Conservation (phyloP, 2,113 vertebrate genomes). For the Amphiprion ocellaris region DNA sequence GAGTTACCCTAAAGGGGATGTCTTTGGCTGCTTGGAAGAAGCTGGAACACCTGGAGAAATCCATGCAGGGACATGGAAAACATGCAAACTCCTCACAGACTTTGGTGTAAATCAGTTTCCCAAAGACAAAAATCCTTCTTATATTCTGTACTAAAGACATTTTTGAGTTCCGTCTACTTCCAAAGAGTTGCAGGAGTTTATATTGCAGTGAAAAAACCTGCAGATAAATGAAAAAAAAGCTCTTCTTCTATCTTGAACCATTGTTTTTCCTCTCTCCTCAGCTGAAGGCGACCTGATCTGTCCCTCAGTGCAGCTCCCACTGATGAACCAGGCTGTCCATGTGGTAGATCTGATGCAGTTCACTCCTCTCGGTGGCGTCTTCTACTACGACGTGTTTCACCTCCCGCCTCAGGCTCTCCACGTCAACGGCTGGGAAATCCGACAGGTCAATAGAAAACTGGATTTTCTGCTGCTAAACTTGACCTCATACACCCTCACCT, state of each 20-base stretch:
- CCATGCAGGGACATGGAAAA: too few relatives aligned
- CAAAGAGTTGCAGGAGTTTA: too few relatives aligned
- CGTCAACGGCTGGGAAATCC: constrained; percentile 86
- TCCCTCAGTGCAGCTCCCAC: not conserved
- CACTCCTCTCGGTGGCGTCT: constrained; percentile 88
- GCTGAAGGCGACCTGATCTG: constrained; percentile 43
- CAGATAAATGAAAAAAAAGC: not conserved
- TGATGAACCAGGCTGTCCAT: fast-evolving
- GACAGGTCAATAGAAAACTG: constrained; percentile 82
- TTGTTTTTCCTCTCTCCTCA: constrained; percentile 31
- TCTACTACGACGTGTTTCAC: constrained; percentile 84
- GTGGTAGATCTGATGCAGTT: constrained; percentile 87
- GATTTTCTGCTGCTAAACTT: not conserved
- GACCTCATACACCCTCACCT: not conserved
- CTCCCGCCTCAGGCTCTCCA: constrained; percentile 86
- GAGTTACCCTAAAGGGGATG: too few relatives aligned
- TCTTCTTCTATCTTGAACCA: too few relatives aligned
- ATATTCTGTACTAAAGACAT: too few relatives aligned
- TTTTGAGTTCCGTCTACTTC: too few relatives aligned
- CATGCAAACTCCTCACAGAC: too few relatives aligned
- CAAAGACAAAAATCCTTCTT: too few relatives aligned
- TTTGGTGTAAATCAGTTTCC: too few relatives aligned
- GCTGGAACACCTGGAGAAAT: too few relatives aligned
- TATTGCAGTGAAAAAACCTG: too few relatives aligned
- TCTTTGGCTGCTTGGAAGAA: too few relatives aligned